Evolutionary conservation across 2,797 vertebrate species (phyloP).

Genomic region (Apodemus agrarius): DNA sequence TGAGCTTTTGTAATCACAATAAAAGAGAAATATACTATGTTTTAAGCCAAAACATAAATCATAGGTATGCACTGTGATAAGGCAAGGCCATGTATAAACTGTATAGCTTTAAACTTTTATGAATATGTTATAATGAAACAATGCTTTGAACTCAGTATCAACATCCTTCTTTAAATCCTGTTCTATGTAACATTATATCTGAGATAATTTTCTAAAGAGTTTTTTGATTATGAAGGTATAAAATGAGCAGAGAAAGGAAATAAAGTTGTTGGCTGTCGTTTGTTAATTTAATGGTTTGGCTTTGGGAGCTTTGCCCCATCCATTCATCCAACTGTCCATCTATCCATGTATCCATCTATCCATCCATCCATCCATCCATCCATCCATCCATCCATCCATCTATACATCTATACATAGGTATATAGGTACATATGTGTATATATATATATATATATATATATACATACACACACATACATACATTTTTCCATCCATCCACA

Average conservation of each 20-base stretch:
- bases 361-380: too few species aligned
- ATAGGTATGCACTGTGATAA: not conserved
- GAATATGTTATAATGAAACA: not conserved
- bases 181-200: not conserved
- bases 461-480: too few species aligned
- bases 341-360: too few species aligned
- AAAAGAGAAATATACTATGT: not conserved
- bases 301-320: not conserved
- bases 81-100: not conserved
- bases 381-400: too few species aligned
- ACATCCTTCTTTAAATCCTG: not conserved
- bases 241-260: not conserved
- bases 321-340: not conserved
- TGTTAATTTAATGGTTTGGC: not conserved
- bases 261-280: not conserved
- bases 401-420: too few species aligned
- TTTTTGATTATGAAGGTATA: not conserved
- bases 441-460: too few species aligned
- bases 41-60: not conserved
- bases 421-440: too few species aligned
- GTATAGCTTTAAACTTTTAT: not conserved
- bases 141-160: not conserved
- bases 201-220: not conserved
- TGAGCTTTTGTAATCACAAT: too few species aligned
- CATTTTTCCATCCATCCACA: not conserved